Evolutionary conservation across 2,888 invertebrate species (phyloP).

Genomic region (Hartigia nigra): DNA sequence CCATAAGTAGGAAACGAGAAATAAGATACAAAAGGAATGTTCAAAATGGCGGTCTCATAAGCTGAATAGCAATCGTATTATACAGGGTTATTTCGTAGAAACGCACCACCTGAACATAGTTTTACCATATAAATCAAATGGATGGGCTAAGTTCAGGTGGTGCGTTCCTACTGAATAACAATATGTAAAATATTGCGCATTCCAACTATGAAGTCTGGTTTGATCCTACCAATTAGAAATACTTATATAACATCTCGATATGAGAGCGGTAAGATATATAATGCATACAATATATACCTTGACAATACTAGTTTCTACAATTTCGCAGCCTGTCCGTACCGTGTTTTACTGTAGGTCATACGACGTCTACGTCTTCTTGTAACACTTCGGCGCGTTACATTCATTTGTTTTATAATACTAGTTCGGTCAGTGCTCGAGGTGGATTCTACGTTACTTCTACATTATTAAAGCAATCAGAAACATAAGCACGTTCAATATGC

Average conservation of each 20-base stretch:
- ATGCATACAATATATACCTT: neutral
- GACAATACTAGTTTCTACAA: neutral
- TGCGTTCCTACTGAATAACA: too few relatives aligned
- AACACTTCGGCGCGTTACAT: slow-evolving; percentile 19
- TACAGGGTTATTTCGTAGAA: too few relatives aligned
- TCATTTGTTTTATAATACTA: slow-evolving; percentile 26
- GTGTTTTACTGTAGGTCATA: neutral
- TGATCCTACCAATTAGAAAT: neutral
- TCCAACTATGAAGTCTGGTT: neutral
- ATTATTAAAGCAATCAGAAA: neutral
- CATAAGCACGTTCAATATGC: slow-evolving; percentile 24
- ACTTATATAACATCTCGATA: neutral
- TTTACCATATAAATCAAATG: too few relatives aligned
- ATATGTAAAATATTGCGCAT: neutral
- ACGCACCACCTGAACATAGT: too few relatives aligned
- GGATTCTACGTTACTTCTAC: slow-evolving; percentile 4
- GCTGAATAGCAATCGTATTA: neutral
- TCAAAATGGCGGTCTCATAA: neutral
- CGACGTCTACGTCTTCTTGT: neutral
- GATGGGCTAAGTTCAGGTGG: too few relatives aligned
- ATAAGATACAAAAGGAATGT: neutral
- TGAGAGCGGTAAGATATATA: neutral
- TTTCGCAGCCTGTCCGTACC: neutral
- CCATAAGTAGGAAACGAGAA: neutral
- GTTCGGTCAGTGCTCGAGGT: slow-evolving; percentile 15